These are phyloP conservation scores for Lepidurus packardi DNA, from an alignment of 1,140 invertebrate species.

Conservation along the genomic window DNA sequence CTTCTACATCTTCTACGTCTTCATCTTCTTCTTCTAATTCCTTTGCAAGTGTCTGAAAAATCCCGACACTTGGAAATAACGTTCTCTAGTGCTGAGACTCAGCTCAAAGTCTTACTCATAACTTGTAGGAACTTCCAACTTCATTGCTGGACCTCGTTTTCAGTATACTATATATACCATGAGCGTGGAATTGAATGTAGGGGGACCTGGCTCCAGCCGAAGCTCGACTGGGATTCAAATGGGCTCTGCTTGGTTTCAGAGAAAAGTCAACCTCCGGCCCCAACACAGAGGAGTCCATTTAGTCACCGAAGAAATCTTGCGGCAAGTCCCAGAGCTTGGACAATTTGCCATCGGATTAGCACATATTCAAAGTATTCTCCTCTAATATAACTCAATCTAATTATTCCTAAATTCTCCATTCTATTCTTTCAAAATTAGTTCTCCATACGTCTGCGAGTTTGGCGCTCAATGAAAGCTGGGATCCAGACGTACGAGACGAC, in stretches of 20 bases:
- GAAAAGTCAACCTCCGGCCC: constrained; percentile 87
- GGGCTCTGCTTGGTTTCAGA: constrained; percentile 91
- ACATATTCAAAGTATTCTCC: constrained; percentile 87
- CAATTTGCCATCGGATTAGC: constrained; percentile 89
- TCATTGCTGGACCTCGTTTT: too few relatives aligned
- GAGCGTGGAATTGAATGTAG: constrained; percentile 31
- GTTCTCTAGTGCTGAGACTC: too few relatives aligned
- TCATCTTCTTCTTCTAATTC: not conserved
- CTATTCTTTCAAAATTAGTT: constrained; percentile 55
- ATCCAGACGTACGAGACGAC: constrained; percentile 91
- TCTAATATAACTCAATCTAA: not conserved
- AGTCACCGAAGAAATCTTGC: constrained; percentile 89
- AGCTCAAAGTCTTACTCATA: too few relatives aligned
- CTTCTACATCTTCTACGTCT: not conserved
- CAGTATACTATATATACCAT: not conserved
- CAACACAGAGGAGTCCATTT: constrained; percentile 90
- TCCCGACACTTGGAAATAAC: not conserved
- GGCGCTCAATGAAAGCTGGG: constrained; percentile 95
- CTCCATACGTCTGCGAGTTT: constrained; percentile 95
- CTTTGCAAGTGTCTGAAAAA: not conserved
- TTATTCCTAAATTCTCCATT: constrained; percentile 34
- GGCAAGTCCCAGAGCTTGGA: constrained; percentile 83
- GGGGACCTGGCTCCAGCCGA: constrained; percentile 55
- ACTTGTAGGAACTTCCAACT: too few relatives aligned
- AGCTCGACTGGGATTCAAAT: constrained; percentile 75